These are phyloP conservation scores for Pica pica DNA, from an alignment of 2,113 vertebrate genomes.

Conservation along the genomic window DNA sequence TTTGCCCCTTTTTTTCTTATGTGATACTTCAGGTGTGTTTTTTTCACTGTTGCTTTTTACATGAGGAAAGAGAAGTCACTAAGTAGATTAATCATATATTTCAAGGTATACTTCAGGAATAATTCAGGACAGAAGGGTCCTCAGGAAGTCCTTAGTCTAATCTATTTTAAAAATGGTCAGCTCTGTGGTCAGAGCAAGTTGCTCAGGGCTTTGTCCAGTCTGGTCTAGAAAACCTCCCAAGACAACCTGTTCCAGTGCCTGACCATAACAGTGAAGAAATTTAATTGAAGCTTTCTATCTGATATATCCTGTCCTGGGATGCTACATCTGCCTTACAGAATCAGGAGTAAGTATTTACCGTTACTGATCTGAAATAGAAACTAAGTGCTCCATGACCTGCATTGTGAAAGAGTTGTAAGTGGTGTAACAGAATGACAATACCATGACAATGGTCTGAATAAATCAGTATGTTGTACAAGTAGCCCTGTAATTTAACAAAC, in stretches of 20 bases:
- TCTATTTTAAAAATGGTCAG: not conserved
- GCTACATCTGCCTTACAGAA: not conserved
- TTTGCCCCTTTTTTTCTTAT: not conserved
- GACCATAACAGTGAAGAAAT: not conserved
- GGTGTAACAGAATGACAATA: not conserved
- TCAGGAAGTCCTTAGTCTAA: not conserved
- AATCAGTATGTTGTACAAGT: not conserved
- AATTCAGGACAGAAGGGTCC: not conserved
- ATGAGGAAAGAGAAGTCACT: not conserved
- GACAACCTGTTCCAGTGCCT: not conserved
- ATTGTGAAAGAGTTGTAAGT: not conserved
- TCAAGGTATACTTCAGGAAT: not conserved
- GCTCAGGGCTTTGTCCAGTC: not conserved
- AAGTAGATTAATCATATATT: not conserved
- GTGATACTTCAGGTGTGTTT: not conserved
- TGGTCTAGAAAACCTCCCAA: not conserved
- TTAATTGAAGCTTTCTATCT: not conserved
- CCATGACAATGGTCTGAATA: not conserved
- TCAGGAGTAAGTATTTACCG: not conserved
- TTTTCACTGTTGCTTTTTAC: not conserved
- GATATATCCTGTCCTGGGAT: not conserved
- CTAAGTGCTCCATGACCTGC: not conserved
- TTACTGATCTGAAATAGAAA: not conserved
- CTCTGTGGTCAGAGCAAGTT: not conserved
- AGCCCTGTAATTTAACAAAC: not conserved